Base-by-base conservation (phyloP, 2,797 vertebrate genomes). In the Echeneis naucrates region DNA sequence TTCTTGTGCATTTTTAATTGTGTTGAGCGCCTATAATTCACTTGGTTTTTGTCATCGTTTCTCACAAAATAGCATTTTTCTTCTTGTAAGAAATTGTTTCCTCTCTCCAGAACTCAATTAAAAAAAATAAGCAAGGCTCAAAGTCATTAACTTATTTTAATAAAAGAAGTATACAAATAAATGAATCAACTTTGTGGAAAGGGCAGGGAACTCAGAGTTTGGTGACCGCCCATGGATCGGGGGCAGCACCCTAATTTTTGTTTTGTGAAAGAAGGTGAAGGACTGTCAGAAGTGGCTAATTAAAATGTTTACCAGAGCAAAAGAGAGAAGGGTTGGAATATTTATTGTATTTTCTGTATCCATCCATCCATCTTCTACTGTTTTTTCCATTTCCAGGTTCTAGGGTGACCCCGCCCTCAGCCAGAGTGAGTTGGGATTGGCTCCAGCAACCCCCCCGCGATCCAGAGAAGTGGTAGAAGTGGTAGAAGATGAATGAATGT, bases 81-180 rank as follows among this genome's bases (percentile, higher is more conserved):
- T n/a, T n/a, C n/a, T 51, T 27, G 32, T 61, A 19, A 55, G 32
- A 68, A 70, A 69, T 40, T 0, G 5, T 51, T 82, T 82, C 57
- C n/a, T n/a, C 17, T 54, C 5, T 19, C 4, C 7, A 30, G 19
- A 63, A 60, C 51, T 71, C 32, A 56, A 78, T 70, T 37, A 33
- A 68, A 71, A 76, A 76, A 54, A 64, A 52, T 6, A 54, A 8
- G 4, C 58, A 23, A 64, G 33, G 48, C 21, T 47, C 57, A 77
- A 72, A 82, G 44, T 74, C 69, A 68, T 71, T 60, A 72, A 72
- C 55, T 68, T 68, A 35, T 19, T 50, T 48, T 35, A 66, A 77
- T n/a, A 68, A 51, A 69, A 35, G 42, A 50, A 33, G 56, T 50
- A 50, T 59, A 40, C 38, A 81, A 63, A 77, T 44, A 42, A 72